A percentile compares a stretch with the other conserved stretches of the same genome.
These are phyloP conservation scores for Paedocypris micromegethes DNA, from an alignment of 2,797 vertebrate species.

Conservation along the genomic window DNA sequence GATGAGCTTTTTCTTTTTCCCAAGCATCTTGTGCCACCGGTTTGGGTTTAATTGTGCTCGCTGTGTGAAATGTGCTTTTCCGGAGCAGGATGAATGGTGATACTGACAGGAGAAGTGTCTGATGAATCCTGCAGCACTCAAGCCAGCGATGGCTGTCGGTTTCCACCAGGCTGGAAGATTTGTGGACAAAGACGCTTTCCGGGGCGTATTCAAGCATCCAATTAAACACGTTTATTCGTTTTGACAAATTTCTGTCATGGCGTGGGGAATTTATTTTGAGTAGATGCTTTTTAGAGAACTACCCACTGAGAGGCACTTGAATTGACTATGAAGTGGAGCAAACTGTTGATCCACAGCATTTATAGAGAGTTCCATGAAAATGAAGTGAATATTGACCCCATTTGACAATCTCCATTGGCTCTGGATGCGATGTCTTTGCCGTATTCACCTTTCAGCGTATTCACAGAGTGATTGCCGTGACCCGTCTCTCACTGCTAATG, in stretches of 20 bases:
- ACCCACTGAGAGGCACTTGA: conserved; percentile 8
- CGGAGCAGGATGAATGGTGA: conserved; percentile 24
- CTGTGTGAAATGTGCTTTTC: not conserved
- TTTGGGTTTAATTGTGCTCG: conserved; percentile 22
- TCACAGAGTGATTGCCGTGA: conserved; percentile 44
- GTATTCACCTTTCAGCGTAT: conserved; percentile 24
- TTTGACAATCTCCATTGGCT: conserved; percentile 10
- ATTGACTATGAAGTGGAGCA: conserved; percentile 10
- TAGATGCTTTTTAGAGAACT: conserved; percentile 23
- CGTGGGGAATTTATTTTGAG: conserved; percentile 4
- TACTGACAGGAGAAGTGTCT: conserved; percentile 17
- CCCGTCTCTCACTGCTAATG: conserved; percentile 55
- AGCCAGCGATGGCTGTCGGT: conserved; percentile 44
- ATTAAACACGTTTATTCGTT: conserved; percentile 31
- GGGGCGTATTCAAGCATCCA: conserved; percentile 27
- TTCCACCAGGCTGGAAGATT: conserved; percentile 33
- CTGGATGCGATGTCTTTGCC: conserved; percentile 35
- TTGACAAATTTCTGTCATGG: conserved; percentile 10
- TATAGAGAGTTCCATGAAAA: conserved; percentile 13
- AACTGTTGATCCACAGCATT: not conserved
- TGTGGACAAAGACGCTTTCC: conserved; percentile 32
- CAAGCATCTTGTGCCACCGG: not conserved
- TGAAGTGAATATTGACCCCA: conserved; percentile 26
- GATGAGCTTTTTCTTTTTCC: no score
- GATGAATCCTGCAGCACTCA: conserved; percentile 23